These are phyloP conservation scores for Otocyon megalotis DNA, from an alignment of 2,113 vertebrate genomes.

Conservation along the genomic window DNA sequence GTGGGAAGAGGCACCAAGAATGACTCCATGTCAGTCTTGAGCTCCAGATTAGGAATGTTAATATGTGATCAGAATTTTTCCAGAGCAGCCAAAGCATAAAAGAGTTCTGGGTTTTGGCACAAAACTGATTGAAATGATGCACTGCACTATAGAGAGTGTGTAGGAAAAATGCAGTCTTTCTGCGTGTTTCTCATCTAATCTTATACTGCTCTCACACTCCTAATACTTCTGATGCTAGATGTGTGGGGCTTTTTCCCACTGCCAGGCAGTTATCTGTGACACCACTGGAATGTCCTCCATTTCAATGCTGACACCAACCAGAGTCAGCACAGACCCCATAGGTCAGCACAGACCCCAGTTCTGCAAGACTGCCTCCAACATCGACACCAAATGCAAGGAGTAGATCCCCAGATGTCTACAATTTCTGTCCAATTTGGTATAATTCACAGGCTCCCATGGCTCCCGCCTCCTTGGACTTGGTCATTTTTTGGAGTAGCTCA, in stretches of 20 bases:
- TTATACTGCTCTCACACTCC: neutral
- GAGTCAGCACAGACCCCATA: neutral
- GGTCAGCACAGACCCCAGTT: neutral
- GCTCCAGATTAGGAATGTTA: neutral
- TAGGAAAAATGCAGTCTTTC: neutral
- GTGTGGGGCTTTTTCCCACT: neutral
- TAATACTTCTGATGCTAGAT: neutral
- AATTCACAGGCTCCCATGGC: neutral
- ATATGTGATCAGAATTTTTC: neutral
- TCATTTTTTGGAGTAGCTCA: neutral
- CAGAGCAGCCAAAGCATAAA: neutral
- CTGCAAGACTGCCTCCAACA: neutral
- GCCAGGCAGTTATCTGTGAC: neutral
- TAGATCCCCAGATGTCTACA: neutral
- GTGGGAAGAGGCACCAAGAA: neutral
- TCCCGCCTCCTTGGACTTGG: neutral
- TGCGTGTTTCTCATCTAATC: neutral
- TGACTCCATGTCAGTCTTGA: neutral
- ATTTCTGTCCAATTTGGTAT: neutral
- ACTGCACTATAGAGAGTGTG: neutral
- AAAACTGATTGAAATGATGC: neutral
- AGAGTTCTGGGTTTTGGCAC: neutral
- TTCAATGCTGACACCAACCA: neutral
- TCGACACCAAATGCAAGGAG: neutral
- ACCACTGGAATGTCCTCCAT: neutral